Conservation (phyloP, 2,888 invertebrate species). For the Microctonus hyperodae region DNA sequence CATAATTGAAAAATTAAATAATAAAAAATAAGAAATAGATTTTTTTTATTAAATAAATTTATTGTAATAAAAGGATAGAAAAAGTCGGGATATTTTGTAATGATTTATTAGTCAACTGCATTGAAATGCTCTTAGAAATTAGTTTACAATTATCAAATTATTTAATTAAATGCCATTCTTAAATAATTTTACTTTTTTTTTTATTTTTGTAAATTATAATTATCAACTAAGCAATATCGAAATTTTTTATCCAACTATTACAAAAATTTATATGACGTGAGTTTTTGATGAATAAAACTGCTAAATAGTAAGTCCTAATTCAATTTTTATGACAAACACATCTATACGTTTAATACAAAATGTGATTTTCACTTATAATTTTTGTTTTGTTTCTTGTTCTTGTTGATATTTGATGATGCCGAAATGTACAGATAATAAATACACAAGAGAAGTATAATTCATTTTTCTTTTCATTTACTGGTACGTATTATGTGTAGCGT, state of each 20-base stretch:
- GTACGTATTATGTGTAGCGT: constrained; percentile 37
- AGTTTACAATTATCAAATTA: constrained; percentile 16
- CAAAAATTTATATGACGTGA: constrained; percentile 1
- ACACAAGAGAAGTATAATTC: constrained; percentile 55
- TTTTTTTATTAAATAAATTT: too few relatives aligned
- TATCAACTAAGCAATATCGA: constrained; percentile 25
- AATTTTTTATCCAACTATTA: constrained; percentile 25
- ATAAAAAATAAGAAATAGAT: too few relatives aligned
- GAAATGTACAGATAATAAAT: constrained; percentile 60
- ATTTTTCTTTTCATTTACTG: constrained; percentile 44
- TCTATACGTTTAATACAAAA: constrained; percentile 34
- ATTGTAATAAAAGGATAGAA: too few relatives aligned
- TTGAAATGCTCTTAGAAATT: constrained; percentile 26
- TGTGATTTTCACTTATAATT: constrained; percentile 7
- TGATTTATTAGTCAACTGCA: too few relatives aligned
- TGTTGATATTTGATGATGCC: constrained; percentile 48
- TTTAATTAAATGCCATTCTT: constrained; percentile 30
- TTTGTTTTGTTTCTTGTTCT: constrained; percentile 26
- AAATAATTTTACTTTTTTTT: constrained; percentile 23
- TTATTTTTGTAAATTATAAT: constrained; percentile 17
- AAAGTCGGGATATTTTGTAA: too few relatives aligned
- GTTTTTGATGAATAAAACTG: constrained; percentile 13
- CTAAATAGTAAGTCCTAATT: neutral
- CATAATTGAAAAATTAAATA: too few relatives aligned
- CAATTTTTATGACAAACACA: constrained; percentile 36